Percentiles rank a stretch among this genome's conserved stretches.
Conservation (phyloP, 35 echinoderm and acorn worm species). For the Diadema setosum region DNA sequence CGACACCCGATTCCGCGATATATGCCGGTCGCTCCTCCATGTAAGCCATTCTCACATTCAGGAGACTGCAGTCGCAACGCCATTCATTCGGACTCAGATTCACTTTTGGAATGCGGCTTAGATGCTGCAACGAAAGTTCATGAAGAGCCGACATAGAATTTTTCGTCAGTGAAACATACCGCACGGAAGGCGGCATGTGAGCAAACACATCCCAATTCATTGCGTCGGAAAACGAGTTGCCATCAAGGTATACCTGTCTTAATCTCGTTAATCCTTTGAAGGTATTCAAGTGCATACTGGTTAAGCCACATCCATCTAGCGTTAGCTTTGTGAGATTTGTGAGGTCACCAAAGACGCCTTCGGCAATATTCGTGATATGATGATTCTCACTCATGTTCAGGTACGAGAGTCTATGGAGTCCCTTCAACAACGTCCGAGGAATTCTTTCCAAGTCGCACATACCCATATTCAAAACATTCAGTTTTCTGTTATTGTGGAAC, state of each 20-base stretch:
- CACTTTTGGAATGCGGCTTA: conserved; percentile 6
- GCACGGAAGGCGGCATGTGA: background rate
- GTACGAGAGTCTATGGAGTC: conserved; percentile 19
- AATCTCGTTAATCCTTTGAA: conserved; percentile 27
- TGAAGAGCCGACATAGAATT: conserved; percentile 29
- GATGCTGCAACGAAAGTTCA: background rate
- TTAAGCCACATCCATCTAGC: conserved; percentile 21
- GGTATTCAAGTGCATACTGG: background rate
- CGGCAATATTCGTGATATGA: conserved; percentile 16
- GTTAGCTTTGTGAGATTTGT: conserved; percentile 8
- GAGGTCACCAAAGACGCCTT: conserved; percentile 27
- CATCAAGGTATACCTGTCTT: conserved; percentile 17
- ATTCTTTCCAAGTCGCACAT: conserved; percentile 20
- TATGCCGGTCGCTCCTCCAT: background rate
- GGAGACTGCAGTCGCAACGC: conserved; percentile 50
- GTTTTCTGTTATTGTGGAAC: background rate
- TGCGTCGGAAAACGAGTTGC: conserved; percentile 12
- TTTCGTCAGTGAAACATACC: conserved; percentile 1
- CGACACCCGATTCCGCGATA: conserved; percentile 15
- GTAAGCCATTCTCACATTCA: conserved; percentile 31
- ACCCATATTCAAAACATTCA: conserved; percentile 38
- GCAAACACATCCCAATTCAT: conserved; percentile 25
- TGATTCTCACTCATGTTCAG: conserved; percentile 46
- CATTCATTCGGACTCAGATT: conserved; percentile 41
- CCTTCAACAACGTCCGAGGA: background rate